Evolutionary conservation across 1,140 invertebrate species (phyloP).

Genomic region (Diachasmimorpha longicaudata): DNA sequence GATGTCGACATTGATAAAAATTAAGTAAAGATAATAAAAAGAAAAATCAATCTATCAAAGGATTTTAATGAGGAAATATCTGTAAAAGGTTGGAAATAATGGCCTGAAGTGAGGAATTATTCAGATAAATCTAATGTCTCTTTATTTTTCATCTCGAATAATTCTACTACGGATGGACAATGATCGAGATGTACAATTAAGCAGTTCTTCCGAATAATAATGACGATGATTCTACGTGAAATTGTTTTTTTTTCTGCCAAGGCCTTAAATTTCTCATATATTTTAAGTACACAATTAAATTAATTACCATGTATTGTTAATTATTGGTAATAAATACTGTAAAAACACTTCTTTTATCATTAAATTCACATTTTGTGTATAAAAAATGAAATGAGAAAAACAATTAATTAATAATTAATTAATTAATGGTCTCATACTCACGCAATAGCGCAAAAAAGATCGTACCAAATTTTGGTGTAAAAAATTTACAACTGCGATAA

Average conservation of each 20-base stretch:
- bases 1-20: background rate
- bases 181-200: conserved; percentile 9
- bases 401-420: background rate
- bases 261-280: background rate
- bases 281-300: conserved; percentile 6
- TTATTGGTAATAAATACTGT: conserved; percentile 27
- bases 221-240: background rate
- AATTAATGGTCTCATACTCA: background rate
- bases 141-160: conserved; percentile 1
- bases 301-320: background rate
- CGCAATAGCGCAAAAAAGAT: conserved; percentile 13
- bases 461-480: conserved; percentile 20
- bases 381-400: conserved; percentile 16
- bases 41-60: background rate
- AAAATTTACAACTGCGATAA: conserved; percentile 20
- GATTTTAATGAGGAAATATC: background rate
- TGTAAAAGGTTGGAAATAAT: background rate
- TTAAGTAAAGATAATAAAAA: background rate
- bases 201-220: background rate
- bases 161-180: background rate
- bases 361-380: background rate
- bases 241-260: background rate
- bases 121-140: conserved; percentile 3
- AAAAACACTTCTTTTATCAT: conserved; percentile 13
- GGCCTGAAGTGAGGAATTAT: background rate